Percentiles rank a stretch among this genome's conserved stretches.
Evolutionary conservation across 1,140 invertebrate species (phyloP).

Genomic region (Calephelis nemesis): DNA sequence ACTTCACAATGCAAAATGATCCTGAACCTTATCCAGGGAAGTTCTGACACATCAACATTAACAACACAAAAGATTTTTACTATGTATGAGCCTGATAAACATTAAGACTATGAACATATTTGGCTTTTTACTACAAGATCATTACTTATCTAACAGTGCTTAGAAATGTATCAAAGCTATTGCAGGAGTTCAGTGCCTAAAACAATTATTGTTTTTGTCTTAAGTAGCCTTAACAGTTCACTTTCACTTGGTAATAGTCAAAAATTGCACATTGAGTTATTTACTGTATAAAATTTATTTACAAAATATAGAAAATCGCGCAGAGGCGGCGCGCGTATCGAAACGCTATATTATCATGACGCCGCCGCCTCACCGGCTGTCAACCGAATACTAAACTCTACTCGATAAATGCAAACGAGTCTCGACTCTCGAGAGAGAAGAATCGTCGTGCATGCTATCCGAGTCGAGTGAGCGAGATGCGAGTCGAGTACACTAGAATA

Average conservation of each 20-base stretch:
- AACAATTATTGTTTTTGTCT: constrained; percentile 25
- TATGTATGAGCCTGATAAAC: constrained; percentile 17
- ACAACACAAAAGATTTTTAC: constrained; percentile 9
- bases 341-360: constrained; percentile 49
- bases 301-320: constrained; percentile 68
- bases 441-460: neutral
- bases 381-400: constrained; percentile 73
- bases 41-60: constrained; percentile 2
- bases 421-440: constrained; percentile 19
- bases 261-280: constrained; percentile 39
- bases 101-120: constrained; percentile 37
- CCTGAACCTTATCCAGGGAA: constrained; percentile 6
- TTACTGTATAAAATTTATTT: constrained; percentile 69
- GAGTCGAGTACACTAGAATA: constrained; percentile 46
- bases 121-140: constrained; percentile 35
- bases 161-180: constrained; percentile 52
- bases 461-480: constrained; percentile 29
- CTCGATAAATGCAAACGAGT: constrained; percentile 22
- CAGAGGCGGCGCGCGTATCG: constrained; percentile 71
- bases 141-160: constrained; percentile 42
- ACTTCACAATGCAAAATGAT: constrained; percentile 40
- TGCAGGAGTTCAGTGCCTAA: constrained; percentile 37
- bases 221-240: constrained; percentile 26
- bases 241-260: constrained; percentile 29
- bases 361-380: constrained; percentile 74